Conservation (phyloP, 1,140 invertebrate species). For the Tribolium madens region DNA sequence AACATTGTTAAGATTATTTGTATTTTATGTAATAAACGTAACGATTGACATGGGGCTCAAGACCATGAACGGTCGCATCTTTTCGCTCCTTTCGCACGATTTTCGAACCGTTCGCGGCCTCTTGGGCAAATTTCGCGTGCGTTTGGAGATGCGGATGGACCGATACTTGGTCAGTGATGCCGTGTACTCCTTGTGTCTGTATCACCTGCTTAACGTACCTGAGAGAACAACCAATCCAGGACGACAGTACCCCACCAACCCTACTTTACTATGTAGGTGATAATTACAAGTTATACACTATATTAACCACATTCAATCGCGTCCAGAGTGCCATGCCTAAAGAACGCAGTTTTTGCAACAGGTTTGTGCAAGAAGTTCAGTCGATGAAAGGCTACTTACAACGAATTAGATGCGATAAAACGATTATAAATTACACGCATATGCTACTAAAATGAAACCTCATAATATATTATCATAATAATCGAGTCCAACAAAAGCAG, state of each 20-base stretch:
- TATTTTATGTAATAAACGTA: slow-evolving; percentile 32
- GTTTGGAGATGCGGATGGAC: slow-evolving; percentile 50
- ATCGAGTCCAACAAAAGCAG: slow-evolving; percentile 19
- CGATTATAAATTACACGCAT: slow-evolving; percentile 23
- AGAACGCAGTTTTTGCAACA: neutral
- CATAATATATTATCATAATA: slow-evolving; percentile 30
- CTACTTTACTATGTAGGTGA: slow-evolving; percentile 47
- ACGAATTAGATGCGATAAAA: slow-evolving; percentile 14
- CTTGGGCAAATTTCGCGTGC: slow-evolving; percentile 34
- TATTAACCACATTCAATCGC: slow-evolving; percentile 26
- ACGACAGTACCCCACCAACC: slow-evolving; percentile 43
- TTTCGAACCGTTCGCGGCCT: slow-evolving; percentile 24
- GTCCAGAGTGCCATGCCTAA: neutral
- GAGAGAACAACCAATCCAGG: slow-evolving; percentile 49
- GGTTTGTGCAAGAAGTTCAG: no score
- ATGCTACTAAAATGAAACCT: neutral
- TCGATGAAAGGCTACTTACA: slow-evolving; percentile 21
- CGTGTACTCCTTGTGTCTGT: slow-evolving; percentile 45
- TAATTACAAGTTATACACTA: slow-evolving; percentile 44
- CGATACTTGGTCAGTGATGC: slow-evolving; percentile 54
- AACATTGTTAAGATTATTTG: slow-evolving; percentile 24
- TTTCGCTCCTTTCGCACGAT: neutral
- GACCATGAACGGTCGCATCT: neutral
- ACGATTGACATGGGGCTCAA: neutral
- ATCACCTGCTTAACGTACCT: slow-evolving; percentile 51